phyloP scores from a whole-genome alignment of 2,113 vertebrate genomes.

The Varanus salvator region DNA sequence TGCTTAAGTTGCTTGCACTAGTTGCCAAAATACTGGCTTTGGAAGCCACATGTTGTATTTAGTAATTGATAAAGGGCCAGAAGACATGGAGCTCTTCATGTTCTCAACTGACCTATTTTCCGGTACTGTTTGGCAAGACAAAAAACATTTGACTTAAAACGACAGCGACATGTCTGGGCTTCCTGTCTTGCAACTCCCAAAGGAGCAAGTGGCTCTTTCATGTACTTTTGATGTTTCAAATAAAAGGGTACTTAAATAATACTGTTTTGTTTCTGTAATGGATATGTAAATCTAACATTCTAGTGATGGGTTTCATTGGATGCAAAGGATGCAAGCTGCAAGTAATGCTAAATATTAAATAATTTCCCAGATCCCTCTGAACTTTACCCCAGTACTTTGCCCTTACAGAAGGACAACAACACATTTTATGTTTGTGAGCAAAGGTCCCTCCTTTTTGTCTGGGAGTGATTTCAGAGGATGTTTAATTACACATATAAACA shows the following conservation, averaged over 20 bases:
- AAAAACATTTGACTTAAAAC: constrained; percentile 39
- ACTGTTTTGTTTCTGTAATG: constrained; percentile 48
- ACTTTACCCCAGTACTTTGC: constrained; percentile 51
- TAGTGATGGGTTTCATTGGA: constrained; percentile 67
- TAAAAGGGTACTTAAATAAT: constrained; percentile 61
- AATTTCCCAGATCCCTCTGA: constrained; percentile 58
- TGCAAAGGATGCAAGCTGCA: constrained; percentile 54
- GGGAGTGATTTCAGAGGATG: not conserved
- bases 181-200: constrained; percentile 57
- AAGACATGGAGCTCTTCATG: constrained; percentile 49
- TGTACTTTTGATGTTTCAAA: constrained; percentile 77
- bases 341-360: constrained; percentile 50
- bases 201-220: constrained; percentile 69
- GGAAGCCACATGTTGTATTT: constrained; percentile 46
- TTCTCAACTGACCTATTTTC: constrained; percentile 63
- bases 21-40: constrained; percentile 45
- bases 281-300: constrained; percentile 66
- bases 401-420: constrained; percentile 34
- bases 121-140: constrained; percentile 53
- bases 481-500: not conserved
- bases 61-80: constrained; percentile 59
- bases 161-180: constrained; percentile 57
- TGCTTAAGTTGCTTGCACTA: constrained; percentile 59
- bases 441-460: constrained; percentile 17
- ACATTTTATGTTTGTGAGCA: constrained; percentile 42